Conservation (phyloP, 2,888 invertebrate genomes). For the Aethes cnicana region DNA sequence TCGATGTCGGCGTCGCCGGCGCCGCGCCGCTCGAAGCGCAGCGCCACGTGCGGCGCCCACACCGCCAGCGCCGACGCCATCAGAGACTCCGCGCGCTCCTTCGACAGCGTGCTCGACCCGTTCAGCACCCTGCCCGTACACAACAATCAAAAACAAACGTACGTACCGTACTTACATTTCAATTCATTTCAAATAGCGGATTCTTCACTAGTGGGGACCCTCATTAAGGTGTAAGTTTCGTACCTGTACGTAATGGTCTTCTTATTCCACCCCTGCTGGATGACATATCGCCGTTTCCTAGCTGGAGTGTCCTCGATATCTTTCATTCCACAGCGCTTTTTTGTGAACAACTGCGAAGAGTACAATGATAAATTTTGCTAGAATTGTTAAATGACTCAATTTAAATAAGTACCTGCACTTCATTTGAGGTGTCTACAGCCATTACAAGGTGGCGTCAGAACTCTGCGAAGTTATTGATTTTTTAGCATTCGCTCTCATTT, state of each 20-base stretch:
- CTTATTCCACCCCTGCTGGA: slow-evolving; percentile 86
- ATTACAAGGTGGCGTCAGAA: too few species aligned
- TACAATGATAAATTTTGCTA: neutral
- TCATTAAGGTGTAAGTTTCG: neutral
- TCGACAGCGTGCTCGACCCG: slow-evolving; percentile 84
- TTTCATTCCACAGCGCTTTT: slow-evolving; percentile 87
- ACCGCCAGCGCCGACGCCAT: slow-evolving; percentile 84
- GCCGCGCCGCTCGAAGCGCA: slow-evolving; percentile 78
- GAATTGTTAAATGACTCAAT: too few species aligned
- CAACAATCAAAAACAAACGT: too few species aligned
- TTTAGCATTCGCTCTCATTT: too few species aligned
- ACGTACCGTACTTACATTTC: too few species aligned
- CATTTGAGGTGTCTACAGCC: too few species aligned
- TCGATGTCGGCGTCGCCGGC: slow-evolving; percentile 87
- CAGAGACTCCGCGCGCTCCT: slow-evolving; percentile 78
- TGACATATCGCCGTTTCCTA: slow-evolving; percentile 83
- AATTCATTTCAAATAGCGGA: too few species aligned
- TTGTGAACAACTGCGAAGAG: slow-evolving; percentile 81
- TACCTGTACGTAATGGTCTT: slow-evolving; percentile 86
- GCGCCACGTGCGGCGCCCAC: slow-evolving; percentile 86
- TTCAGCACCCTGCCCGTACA: slow-evolving; percentile 83
- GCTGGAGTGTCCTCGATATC: slow-evolving; percentile 75
- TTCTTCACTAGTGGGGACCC: too few species aligned
- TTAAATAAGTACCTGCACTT: too few species aligned
- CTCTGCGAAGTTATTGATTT: too few species aligned